phyloP scores from a whole-genome alignment of 2,797 vertebrate species.

The Phoebastria nigripes region DNA sequence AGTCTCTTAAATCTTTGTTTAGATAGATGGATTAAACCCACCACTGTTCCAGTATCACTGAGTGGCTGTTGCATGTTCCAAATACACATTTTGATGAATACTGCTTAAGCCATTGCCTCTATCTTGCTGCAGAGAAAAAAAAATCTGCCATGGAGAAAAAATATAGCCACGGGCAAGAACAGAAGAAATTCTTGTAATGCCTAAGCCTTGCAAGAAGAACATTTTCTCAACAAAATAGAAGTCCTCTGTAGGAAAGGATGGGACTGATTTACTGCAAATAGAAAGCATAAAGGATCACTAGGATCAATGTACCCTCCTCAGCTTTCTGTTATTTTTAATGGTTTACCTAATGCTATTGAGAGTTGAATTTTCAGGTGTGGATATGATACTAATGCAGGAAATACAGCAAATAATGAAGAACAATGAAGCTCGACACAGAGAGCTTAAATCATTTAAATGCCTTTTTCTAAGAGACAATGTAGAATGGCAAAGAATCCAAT shows the following conservation, averaged over 20 bases:
- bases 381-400: constrained; percentile 36
- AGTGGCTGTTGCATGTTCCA: background rate
- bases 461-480: constrained; percentile 37
- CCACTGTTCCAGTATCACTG: background rate
- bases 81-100: background rate
- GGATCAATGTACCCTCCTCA: constrained; percentile 33
- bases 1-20: background rate
- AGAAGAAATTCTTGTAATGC: background rate
- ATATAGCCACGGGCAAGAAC: background rate
- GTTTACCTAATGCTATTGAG: background rate
- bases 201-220: background rate
- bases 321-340: constrained; percentile 30
- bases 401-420: constrained; percentile 25
- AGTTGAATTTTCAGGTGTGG: constrained; percentile 39
- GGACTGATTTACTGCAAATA: constrained; percentile 56
- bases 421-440: background rate
- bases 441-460: constrained; percentile 56
- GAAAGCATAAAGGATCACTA: constrained; percentile 34
- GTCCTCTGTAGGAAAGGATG: background rate
- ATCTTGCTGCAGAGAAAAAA: background rate
- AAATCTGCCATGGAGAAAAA: background rate
- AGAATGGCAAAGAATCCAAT: constrained; percentile 41
- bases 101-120: background rate
- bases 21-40: background rate
- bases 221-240: constrained; percentile 24